Conservation (phyloP, 2,888 invertebrate genomes). For the Zeuzera pyrina region DNA sequence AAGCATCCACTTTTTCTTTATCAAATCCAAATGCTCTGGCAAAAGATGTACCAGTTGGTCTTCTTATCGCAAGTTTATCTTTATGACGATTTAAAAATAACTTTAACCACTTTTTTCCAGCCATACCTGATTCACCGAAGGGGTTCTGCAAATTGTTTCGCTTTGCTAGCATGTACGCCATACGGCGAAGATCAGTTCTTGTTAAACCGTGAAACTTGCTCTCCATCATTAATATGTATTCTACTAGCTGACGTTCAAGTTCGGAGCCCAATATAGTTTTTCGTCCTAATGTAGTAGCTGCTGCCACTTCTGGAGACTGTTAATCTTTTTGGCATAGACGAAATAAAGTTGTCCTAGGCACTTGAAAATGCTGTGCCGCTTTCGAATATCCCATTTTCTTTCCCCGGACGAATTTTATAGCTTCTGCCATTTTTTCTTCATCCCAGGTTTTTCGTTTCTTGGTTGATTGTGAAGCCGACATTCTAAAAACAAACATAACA, state of each 20-base stretch:
- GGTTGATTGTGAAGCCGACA: not conserved
- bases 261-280: too few species aligned
- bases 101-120: slow-evolving; percentile 8
- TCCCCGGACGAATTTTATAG: slow-evolving; percentile 2
- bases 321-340: not conserved
- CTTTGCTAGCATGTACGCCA: slow-evolving; percentile 4
- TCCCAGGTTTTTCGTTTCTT: slow-evolving; percentile 9
- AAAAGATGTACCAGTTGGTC: slow-evolving; percentile 14
- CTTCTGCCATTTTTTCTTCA: slow-evolving; percentile 7
- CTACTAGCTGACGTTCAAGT: too few species aligned
- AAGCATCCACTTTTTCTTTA: slow-evolving; percentile 15
- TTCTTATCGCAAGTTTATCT: slow-evolving; percentile 11
- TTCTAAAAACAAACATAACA: slow-evolving; percentile 1
- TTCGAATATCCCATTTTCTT: not conserved
- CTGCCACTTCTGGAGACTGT: too few species aligned
- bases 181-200: slow-evolving; percentile 6
- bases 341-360: not conserved
- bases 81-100: slow-evolving; percentile 18
- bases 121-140: slow-evolving; percentile 9
- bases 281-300: too few species aligned
- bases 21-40: slow-evolving; percentile 16
- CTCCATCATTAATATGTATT: slow-evolving; percentile 4
- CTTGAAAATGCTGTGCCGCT: not conserved
- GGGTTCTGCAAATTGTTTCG: slow-evolving; percentile 7
- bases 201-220: slow-evolving; percentile 2